Base-by-base conservation (phyloP, 2,113 vertebrate species). In the Eptesicus fuscus region DNA sequence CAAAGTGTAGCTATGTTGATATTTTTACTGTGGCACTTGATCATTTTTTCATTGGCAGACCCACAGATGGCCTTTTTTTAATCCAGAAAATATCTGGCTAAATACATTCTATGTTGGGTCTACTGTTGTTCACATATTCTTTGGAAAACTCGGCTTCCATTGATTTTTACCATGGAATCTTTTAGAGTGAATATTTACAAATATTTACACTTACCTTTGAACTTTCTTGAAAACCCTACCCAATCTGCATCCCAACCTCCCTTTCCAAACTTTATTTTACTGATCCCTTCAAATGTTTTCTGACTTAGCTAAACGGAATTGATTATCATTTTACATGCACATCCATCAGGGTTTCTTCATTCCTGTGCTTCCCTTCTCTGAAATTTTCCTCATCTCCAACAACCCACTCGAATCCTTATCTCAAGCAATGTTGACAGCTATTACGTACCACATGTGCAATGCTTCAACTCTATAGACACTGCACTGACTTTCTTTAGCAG, bases 1-100 rank as follows among this genome's bases (percentile, higher is more conserved):
- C 14, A 73, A 85, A 92, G 47, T 67, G 77, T 94, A 71, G 47
- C 56, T 56, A 23, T 93, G 90, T 71, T 95, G 80, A 74, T 93
- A 69, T 87, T 86, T 93, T 91, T 90, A 92, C 77, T 83, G 73
- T 83, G 61, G 63, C 47, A 79, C 42, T 86, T 74, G 77, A 79
- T 77, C 63, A 56, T 91, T 78, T 51, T 91, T 88, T 88, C 25
- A 10, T 76, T 89, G 56, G 79, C 85, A 91, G 59, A 67, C 49
- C 47, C 44, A 37, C 35, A 35, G 56, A 37, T 63, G 56, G 78
- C 37, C 42, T 82, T 73, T 89, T 88, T 82, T 59, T 53, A 61
- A 91, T 95, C 83, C 69, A 91, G 74, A 91, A 95, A 94, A 76
- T 83, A 76, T 76, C 77, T 91, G 67, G 35, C 47, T 79, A 91